These are phyloP conservation scores for Beroe forskalii DNA, from an alignment of 37 sponge, comb jelly and placozoan genomes.

Conservation along the genomic window DNA sequence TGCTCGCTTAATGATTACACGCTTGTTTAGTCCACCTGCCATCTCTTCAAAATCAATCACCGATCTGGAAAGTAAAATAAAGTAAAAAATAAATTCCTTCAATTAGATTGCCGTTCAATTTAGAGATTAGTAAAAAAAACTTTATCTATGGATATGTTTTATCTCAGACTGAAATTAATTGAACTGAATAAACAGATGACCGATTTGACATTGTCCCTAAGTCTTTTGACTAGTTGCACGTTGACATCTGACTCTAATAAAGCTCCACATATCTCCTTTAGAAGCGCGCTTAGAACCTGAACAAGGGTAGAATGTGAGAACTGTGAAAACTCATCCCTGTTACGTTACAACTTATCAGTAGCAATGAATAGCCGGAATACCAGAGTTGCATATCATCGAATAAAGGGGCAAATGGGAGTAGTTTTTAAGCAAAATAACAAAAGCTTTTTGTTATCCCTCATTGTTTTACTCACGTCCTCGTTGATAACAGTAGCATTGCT, in stretches of 20 bases:
- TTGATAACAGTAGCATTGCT: slow-evolving; percentile 97
- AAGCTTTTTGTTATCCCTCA: no score
- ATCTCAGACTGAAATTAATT: no score
- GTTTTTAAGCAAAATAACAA: no score
- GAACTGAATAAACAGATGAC: background rate
- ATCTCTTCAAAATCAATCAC: slow-evolving; percentile 93
- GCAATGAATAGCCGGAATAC: no score
- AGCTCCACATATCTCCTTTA: slow-evolving; percentile 98
- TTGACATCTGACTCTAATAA: slow-evolving; percentile 96
- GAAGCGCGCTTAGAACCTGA: slow-evolving; percentile 87
- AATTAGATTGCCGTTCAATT: background rate
- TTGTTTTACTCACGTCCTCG: slow-evolving; percentile 88
- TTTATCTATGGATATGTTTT: no score
- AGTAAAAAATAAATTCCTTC: background rate
- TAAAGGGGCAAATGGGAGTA: background rate
- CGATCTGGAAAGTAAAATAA: slow-evolving; percentile 49
- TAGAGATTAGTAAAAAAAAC: no score
- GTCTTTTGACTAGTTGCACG: slow-evolving; percentile 82
- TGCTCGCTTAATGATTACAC: slow-evolving; percentile 88
- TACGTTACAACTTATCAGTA: no score
- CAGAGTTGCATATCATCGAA: background rate
- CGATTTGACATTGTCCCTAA: slow-evolving; percentile 85
- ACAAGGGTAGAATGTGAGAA: background rate
- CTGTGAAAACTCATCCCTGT: no score
- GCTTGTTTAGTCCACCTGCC: slow-evolving; percentile 94